A percentile compares a stretch with the other conserved stretches of the same genome.
These are phyloP conservation scores for Aix galericulata DNA, from an alignment of 2,113 vertebrate genomes.

Conservation along the genomic window DNA sequence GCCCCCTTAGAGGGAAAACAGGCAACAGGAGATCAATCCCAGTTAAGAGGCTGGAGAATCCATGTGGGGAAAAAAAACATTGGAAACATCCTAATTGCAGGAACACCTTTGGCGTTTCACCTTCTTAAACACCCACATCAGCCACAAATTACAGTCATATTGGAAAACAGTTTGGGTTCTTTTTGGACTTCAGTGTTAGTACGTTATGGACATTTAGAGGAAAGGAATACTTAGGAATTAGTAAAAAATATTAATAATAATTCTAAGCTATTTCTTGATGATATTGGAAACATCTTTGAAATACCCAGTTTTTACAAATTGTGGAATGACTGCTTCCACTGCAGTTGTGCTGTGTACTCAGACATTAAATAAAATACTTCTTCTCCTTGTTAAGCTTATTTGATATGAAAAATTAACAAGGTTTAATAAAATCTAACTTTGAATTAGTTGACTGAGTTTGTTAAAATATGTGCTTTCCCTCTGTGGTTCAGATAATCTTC, in stretches of 20 bases:
- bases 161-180: not conserved
- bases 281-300: not conserved
- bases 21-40: not conserved
- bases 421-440: constrained; percentile 25
- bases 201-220: not conserved
- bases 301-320: not conserved
- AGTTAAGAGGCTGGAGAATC: not conserved
- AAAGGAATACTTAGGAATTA: not conserved
- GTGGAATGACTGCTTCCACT: not conserved
- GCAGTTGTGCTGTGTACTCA: not conserved
- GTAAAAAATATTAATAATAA: not conserved
- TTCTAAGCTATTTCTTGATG: not conserved
- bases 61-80: fast-evolving
- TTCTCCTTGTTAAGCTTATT: not conserved
- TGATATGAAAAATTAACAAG: not conserved
- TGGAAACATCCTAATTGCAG: not conserved
- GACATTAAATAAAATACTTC: not conserved
- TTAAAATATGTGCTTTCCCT: constrained; percentile 43
- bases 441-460: constrained; percentile 12
- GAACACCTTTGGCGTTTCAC: not conserved
- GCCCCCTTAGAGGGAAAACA: not conserved
- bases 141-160: not conserved
- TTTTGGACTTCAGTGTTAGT: not conserved
- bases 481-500: constrained; percentile 31
- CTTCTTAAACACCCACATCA: not conserved